A percentile compares a stretch with the other conserved stretches of the same genome.
Conservation (phyloP, 2,797 vertebrate species). For the Microcaecilia unicolor region DNA sequence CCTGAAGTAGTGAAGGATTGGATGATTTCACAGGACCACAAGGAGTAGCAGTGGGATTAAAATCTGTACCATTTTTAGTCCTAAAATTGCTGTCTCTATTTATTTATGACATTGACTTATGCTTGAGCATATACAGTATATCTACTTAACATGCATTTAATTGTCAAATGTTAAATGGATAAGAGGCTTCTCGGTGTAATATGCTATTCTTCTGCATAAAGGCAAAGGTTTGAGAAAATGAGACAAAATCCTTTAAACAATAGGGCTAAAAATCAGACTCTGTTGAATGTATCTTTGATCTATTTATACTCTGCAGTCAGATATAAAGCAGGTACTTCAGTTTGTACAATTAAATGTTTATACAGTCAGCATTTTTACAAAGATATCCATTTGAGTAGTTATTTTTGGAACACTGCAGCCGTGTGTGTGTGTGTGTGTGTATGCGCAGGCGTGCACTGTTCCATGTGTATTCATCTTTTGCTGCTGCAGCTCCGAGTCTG, state of each 20-base stretch:
- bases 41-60: too few relatives aligned
- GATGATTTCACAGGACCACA: too few relatives aligned
- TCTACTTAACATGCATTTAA: too few relatives aligned
- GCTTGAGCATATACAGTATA: too few relatives aligned
- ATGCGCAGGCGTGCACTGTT: slow-evolving; percentile 50
- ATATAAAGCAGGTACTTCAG: slow-evolving; percentile 58
- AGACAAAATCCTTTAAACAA: slow-evolving; percentile 31
- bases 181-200: too few relatives aligned
- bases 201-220: too few relatives aligned
- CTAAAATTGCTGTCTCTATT: too few relatives aligned
- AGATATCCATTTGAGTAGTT: slow-evolving; percentile 56
- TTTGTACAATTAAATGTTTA: slow-evolving; percentile 69
- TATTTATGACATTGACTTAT: too few relatives aligned
- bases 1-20: too few relatives aligned
- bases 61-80: too few relatives aligned
- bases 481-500: slow-evolving; percentile 44
- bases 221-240: too few relatives aligned
- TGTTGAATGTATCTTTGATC: slow-evolving; percentile 53
- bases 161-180: too few relatives aligned
- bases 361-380: slow-evolving; percentile 52
- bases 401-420: slow-evolving; percentile 66
- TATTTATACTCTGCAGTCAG: slow-evolving; percentile 51
- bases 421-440: slow-evolving; percentile 42
- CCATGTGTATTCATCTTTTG: slow-evolving; percentile 60
- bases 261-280: slow-evolving; percentile 48